A percentile compares a stretch with the other conserved stretches of the same genome.
Evolutionary conservation across 2,113 vertebrate species (phyloP).

Genomic region (Petroica traversi): DNA sequence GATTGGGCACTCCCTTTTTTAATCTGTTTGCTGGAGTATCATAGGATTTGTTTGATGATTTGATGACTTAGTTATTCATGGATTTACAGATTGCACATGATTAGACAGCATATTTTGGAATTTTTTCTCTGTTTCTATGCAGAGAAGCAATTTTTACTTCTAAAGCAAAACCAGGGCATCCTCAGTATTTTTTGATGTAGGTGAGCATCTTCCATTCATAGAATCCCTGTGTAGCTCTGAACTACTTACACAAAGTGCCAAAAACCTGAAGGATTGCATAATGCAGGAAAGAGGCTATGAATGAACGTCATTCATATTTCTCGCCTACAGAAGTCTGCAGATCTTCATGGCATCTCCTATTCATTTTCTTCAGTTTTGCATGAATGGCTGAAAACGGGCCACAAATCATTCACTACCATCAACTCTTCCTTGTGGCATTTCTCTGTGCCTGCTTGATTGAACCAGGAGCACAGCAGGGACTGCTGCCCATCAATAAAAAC

Average conservation of each 20-base stretch:
- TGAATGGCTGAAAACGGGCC: neutral
- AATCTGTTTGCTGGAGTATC: constrained; percentile 26
- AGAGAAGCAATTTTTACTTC: neutral
- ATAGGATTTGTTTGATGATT: constrained; percentile 8
- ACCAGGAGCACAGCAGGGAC: neutral
- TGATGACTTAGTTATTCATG: neutral
- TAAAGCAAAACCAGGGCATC: neutral
- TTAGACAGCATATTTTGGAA: neutral
- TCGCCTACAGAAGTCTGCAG: neutral
- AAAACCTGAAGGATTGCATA: neutral
- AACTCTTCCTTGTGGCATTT: neutral
- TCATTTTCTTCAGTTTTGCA: neutral
- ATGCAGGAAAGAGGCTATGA: neutral
- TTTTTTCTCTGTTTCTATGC: neutral
- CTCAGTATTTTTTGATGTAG: neutral
- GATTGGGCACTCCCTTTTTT: neutral
- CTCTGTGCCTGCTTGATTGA: neutral
- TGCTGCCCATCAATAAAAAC: neutral
- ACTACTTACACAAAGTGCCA: neutral
- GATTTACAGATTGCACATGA: neutral
- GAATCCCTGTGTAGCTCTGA: neutral
- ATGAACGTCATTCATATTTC: neutral
- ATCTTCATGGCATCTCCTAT: neutral
- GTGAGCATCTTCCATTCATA: neutral
- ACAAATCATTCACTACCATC: neutral